These are phyloP conservation scores for Chaetophractus vellerosus DNA, from an alignment of 2,797 vertebrate genomes.

Conservation along the genomic window DNA sequence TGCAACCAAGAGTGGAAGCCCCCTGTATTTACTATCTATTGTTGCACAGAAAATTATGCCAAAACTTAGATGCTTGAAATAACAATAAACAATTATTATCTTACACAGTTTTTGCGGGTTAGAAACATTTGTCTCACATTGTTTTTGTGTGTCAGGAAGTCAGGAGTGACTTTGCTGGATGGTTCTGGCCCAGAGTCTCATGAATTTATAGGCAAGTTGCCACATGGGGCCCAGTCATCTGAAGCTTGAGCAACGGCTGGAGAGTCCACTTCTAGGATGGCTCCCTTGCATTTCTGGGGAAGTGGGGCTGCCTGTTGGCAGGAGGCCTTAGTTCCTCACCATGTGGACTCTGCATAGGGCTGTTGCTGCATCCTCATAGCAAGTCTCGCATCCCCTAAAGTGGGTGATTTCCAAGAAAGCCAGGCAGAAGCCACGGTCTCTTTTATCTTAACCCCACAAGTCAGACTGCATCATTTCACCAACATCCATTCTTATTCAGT, in stretches of 20 bases:
- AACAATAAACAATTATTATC: not conserved
- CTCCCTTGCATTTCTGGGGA: not conserved
- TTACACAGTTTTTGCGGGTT: not conserved
- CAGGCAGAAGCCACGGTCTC: not conserved
- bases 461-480: not conserved
- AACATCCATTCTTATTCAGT: not conserved
- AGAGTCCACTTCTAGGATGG: not conserved
- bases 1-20: not conserved
- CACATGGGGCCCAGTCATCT: not conserved
- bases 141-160: not conserved
- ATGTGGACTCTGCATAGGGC: not conserved
- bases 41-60: not conserved
- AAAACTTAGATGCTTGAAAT: slow-evolving; percentile 48
- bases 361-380: not conserved
- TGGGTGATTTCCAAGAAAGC: not conserved
- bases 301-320: not conserved
- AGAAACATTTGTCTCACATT: not conserved
- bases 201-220: not conserved
- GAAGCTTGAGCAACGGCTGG: not conserved
- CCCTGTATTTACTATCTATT: not conserved
- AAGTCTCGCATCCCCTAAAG: not conserved
- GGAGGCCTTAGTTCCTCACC: not conserved
- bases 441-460: not conserved
- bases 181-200: not conserved
- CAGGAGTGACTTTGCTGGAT: not conserved